Percentiles rank a stretch among this genome's conserved stretches.
Conservation (phyloP, 2,888 invertebrate genomes). For the Volucella inanis region DNA sequence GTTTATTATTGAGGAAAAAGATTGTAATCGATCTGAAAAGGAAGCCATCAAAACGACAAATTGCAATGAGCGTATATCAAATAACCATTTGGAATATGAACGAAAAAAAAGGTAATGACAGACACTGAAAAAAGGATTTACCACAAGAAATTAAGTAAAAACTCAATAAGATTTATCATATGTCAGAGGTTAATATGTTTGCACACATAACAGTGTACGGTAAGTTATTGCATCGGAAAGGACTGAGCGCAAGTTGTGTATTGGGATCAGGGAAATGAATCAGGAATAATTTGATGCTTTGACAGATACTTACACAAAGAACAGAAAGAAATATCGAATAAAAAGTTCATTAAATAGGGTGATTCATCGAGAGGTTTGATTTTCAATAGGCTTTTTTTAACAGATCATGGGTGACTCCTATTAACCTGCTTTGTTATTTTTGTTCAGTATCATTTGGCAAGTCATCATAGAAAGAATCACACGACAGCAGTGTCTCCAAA, state of each 20-base stretch:
- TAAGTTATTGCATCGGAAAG: constrained; percentile 15
- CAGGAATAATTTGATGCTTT: too few relatives aligned
- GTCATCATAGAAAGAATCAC: too few relatives aligned
- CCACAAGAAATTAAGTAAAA: constrained; percentile 62
- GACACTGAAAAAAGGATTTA: constrained; percentile 67
- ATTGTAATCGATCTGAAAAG: constrained; percentile 83
- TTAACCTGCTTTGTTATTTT: too few relatives aligned
- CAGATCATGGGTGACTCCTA: too few relatives aligned
- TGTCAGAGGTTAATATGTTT: constrained; percentile 42
- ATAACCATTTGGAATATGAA: constrained; percentile 44
- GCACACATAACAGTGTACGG: constrained; percentile 32
- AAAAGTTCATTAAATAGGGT: too few relatives aligned
- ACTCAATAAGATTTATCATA: constrained; percentile 48
- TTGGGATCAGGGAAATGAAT: too few relatives aligned
- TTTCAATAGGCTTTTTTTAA: too few relatives aligned
- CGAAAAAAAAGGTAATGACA: constrained; percentile 34
- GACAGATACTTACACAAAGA: too few relatives aligned
- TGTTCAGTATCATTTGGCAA: too few relatives aligned
- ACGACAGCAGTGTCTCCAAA: too few relatives aligned
- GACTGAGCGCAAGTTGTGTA: neutral
- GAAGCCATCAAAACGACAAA: constrained; percentile 82
- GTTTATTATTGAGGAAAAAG: constrained; percentile 61
- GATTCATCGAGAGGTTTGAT: too few relatives aligned
- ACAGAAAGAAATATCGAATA: too few relatives aligned
- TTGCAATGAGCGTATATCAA: constrained; percentile 73